These are phyloP conservation scores for Cheilosia pagana DNA, from an alignment of 2,888 invertebrate genomes.

Conservation along the genomic window DNA sequence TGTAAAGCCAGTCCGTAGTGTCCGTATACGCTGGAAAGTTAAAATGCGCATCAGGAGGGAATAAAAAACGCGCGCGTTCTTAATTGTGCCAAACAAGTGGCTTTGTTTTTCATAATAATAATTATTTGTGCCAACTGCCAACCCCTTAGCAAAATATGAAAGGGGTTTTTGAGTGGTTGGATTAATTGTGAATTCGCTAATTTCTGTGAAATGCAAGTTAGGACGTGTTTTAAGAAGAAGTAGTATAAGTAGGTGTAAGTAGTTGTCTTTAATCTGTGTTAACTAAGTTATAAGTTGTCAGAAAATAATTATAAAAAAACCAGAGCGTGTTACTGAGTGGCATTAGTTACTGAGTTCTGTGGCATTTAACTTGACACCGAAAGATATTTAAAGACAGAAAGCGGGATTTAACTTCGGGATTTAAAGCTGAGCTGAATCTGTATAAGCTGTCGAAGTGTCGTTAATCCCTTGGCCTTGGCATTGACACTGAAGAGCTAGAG, in stretches of 20 bases:
- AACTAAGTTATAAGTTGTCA: no score
- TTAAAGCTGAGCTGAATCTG: no score
- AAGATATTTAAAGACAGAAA: no score
- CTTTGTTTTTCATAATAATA: slow-evolving; percentile 47
- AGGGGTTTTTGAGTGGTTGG: slow-evolving; percentile 37
- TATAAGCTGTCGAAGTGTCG: no score
- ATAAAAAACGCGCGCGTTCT: not conserved
- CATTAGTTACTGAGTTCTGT: no score
- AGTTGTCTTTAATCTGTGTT: not conserved
- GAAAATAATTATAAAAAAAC: no score
- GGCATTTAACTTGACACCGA: no score
- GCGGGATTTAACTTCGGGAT: no score
- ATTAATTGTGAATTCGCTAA: slow-evolving; percentile 16
- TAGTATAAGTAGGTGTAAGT: not conserved
- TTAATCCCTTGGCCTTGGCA: no score
- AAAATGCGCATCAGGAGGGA: slow-evolving; percentile 34
- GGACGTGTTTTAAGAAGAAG: slow-evolving; percentile 32
- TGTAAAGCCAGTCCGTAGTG: not conserved
- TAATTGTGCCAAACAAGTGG: slow-evolving; percentile 38
- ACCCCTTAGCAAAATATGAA: slow-evolving; percentile 32
- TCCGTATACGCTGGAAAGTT: slow-evolving; percentile 22
- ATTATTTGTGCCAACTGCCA: slow-evolving; percentile 28
- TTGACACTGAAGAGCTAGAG: no score
- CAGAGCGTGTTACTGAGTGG: no score
- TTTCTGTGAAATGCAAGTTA: slow-evolving; percentile 23